These are phyloP conservation scores for Gobio gobio DNA, from an alignment of 2,113 vertebrate genomes.

Conservation along the genomic window DNA sequence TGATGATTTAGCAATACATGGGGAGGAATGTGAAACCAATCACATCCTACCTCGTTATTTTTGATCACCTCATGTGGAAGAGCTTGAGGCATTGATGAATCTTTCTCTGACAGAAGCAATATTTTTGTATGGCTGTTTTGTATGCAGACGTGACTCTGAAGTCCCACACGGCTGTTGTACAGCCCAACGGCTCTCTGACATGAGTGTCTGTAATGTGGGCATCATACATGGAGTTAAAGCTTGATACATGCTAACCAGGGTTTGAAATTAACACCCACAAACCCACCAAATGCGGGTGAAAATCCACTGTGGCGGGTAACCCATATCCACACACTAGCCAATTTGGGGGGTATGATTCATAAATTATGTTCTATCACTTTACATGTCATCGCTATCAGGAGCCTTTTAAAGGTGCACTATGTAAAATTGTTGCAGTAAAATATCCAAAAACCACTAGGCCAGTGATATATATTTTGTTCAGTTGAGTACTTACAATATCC, in stretches of 20 bases:
- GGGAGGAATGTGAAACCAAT: neutral
- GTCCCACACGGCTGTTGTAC: constrained; percentile 19
- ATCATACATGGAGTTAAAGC: constrained; percentile 10
- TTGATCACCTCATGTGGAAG: neutral
- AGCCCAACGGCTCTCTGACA: neutral
- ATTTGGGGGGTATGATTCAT: too few relatives aligned
- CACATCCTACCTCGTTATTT: neutral
- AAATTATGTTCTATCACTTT: too few relatives aligned
- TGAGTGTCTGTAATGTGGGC: neutral
- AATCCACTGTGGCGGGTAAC: too few relatives aligned
- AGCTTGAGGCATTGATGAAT: neutral
- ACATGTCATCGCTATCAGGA: too few relatives aligned
- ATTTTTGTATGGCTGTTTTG: constrained; percentile 48
- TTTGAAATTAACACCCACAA: too few relatives aligned
- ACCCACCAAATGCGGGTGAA: too few relatives aligned
- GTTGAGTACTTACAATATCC: too few relatives aligned
- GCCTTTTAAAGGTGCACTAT: too few relatives aligned
- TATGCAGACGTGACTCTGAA: constrained; percentile 31
- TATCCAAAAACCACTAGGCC: too few relatives aligned
- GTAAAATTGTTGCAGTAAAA: too few relatives aligned
- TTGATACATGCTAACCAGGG: neutral
- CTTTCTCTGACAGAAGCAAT: constrained; percentile 24
- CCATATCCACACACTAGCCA: too few relatives aligned
- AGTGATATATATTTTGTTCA: too few relatives aligned
- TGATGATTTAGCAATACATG: neutral